Base-by-base conservation (phyloP, 2,888 invertebrate genomes). In the Conchocele bisecta region DNA sequence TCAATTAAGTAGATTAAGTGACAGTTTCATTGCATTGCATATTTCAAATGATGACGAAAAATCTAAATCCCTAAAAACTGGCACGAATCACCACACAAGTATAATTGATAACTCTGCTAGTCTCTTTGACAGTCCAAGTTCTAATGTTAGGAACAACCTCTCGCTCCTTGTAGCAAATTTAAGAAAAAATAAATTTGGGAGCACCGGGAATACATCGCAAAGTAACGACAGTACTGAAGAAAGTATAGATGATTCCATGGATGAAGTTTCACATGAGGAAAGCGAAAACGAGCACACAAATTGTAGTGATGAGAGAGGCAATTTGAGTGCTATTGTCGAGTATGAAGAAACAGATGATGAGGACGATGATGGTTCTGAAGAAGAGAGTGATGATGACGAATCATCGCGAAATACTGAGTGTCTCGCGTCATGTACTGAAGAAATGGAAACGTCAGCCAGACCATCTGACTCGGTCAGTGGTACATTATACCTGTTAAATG, bases 91-190 rank as follows among this genome's bases (percentile, higher is more conserved):
- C n/a, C n/a, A n/a, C n/a, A n/a, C n/a, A n/a, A n/a, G n/a, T n/a
- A n/a, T 22, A 9, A 53, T 63, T 39, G 68, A 78, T 46, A 50
- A 53, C 17, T 72, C 74, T 35, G 48, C 29, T 6, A 74, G 73
- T 54, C 44, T 76, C 50, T 76, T 76, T 61, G 68, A 59, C 41
- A 37, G 48, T 37, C 48, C 67, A 28, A 41, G 42, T n/a, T n/a
- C n/a, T n/a, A n/a, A n/a, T n/a, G n/a, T n/a, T n/a, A n/a, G n/a
- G n/a, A n/a, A n/a, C n/a, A n/a, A n/a, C n/a, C n/a, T n/a, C n/a
- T n/a, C n/a, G n/a, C n/a, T n/a, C n/a, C n/a, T n/a, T n/a, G n/a
- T n/a, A n/a, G n/a, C n/a, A n/a, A n/a, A n/a, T n/a, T n/a, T n/a
- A n/a, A n/a, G n/a, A n/a, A n/a, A n/a, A n/a, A n/a, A n/a, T n/a